Base-by-base conservation (phyloP, 2,888 invertebrate species). In the Cloeon dipterum region DNA sequence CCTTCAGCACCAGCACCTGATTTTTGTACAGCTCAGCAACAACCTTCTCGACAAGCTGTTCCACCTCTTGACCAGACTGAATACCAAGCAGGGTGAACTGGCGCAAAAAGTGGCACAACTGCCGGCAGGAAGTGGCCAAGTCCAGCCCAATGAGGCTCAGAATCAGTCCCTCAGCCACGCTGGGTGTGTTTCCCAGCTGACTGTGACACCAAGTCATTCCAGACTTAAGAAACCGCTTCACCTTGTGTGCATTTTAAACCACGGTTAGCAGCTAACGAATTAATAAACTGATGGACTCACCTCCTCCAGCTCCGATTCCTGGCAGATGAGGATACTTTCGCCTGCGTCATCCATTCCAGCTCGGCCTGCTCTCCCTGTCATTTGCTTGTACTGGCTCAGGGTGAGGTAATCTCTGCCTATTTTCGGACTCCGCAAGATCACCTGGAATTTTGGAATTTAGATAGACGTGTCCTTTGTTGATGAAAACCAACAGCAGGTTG, bases 311-410 rank as follows among this genome's bases (percentile, higher is more conserved):
- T 82, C 79, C 21, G 56, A 54, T 20, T 55, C 55, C 38, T 66
- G 63, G 46, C 77, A 73, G 26, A 93, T 70, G n/a, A 89, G 59
- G 51, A 89, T 77, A 52, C 89, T 88, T 51, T 93, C 91, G 26
- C 86, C 65, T 45, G 75, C 88, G 7, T 66, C 66, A 21, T 78
- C 77, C 44, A 85, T 63, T 2, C 93, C 93, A 1, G 91, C 82
- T 41, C 94, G 66, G 1, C 94, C 94, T 4, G 94, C 94, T 37
- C 94, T 62, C 2, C 94, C 94, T 37, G 73, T 70, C 94, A 96
- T 96, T 67, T 96, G 96, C 43, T 88, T 78, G 57, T 96, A 96
- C 44, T 71, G 69, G 43, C 75, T 74, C 18, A 77, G 61, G 35
- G 70, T 68, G 41, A 94, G 59, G 49, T 78, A 73, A 16, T 68